phyloP scores from a whole-genome alignment of 2,888 invertebrate genomes.

The Zygothrica quintamaculata region DNA sequence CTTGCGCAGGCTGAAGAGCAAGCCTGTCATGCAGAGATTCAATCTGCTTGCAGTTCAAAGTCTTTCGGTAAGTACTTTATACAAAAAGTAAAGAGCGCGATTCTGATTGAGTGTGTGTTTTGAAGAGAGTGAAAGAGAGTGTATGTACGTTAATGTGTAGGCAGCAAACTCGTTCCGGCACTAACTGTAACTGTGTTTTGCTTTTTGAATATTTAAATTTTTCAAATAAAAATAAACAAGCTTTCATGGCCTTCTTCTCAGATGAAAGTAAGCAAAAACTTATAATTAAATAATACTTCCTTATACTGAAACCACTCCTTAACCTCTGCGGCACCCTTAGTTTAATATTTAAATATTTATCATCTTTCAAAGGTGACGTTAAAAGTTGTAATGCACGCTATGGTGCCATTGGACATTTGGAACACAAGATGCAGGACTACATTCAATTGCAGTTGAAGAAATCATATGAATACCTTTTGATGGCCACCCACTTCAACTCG shows the following conservation, averaged over 20 bases:
- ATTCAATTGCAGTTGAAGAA: constrained; percentile 88
- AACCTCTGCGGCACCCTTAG: constrained; percentile 4
- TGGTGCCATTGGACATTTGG: constrained; percentile 75
- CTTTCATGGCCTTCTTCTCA: constrained; percentile 80
- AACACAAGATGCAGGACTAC: constrained; percentile 77
- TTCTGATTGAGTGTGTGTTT: constrained; percentile 19
- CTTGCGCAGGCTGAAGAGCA: constrained; percentile 82
- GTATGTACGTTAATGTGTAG: constrained; percentile 14
- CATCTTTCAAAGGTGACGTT: constrained; percentile 39
- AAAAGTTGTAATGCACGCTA: constrained; percentile 72
- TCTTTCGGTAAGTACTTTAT: constrained; percentile 67
- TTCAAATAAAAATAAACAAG: constrained; percentile 70
- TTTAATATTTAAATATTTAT: constrained; percentile 4
- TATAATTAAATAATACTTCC: constrained; percentile 36
- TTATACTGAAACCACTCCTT: constrained; percentile 11
- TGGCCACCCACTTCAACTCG: constrained; percentile 91
- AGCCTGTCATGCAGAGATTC: constrained; percentile 64
- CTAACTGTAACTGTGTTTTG: constrained; percentile 54
- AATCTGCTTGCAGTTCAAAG: constrained; percentile 35
- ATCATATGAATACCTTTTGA: constrained; percentile 91
- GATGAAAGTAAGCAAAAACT: constrained; percentile 73
- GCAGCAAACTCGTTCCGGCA: constrained; percentile 35
- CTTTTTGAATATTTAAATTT: constrained; percentile 52
- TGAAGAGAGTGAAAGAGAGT: constrained; percentile 33
- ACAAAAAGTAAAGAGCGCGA: constrained; percentile 18